Evolutionary conservation across 1,140 invertebrate genomes (phyloP).

Genomic region (Pseudomyrmex concolor): DNA sequence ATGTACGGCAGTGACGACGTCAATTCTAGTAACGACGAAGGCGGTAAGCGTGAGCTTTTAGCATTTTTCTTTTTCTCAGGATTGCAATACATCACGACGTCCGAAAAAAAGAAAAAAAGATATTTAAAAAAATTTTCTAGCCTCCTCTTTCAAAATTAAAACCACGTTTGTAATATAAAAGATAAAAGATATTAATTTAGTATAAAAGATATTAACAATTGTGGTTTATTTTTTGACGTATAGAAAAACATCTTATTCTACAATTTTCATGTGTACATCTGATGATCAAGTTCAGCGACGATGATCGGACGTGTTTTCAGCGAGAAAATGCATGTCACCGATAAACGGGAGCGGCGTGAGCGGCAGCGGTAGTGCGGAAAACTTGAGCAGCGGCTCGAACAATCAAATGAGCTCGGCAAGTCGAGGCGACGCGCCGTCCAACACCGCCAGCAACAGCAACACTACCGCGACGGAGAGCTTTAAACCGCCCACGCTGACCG

Average conservation of each 20-base stretch:
- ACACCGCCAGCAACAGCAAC: slow-evolving; percentile 68
- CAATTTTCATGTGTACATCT: too few relatives aligned
- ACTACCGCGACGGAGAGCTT: slow-evolving; percentile 76
- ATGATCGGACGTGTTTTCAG: slow-evolving; percentile 64
- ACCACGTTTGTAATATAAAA: too few relatives aligned
- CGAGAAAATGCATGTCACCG: slow-evolving; percentile 83
- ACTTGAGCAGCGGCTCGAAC: slow-evolving; percentile 85
- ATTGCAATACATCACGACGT: too few relatives aligned
- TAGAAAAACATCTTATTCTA: too few relatives aligned
- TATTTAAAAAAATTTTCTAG: too few relatives aligned
- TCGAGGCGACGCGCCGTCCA: slow-evolving; percentile 73
- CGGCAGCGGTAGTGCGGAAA: slow-evolving; percentile 86
- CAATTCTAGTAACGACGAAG: slow-evolving; percentile 77
- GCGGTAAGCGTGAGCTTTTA: slow-evolving; percentile 52
- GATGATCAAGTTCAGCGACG: too few relatives aligned
- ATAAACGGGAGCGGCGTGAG: slow-evolving; percentile 85
- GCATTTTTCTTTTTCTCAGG: not conserved
- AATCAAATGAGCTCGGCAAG: slow-evolving; percentile 80
- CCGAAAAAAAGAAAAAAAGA: too few relatives aligned
- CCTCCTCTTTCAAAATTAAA: not conserved
- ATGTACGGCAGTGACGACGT: slow-evolving; percentile 79
- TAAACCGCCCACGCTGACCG: slow-evolving; percentile 87
- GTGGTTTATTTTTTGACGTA: too few relatives aligned
- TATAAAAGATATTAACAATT: too few relatives aligned
- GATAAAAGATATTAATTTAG: too few relatives aligned